phyloP scores from a whole-genome alignment of 2,797 vertebrate genomes.

The Melanotaenia boesemani region DNA sequence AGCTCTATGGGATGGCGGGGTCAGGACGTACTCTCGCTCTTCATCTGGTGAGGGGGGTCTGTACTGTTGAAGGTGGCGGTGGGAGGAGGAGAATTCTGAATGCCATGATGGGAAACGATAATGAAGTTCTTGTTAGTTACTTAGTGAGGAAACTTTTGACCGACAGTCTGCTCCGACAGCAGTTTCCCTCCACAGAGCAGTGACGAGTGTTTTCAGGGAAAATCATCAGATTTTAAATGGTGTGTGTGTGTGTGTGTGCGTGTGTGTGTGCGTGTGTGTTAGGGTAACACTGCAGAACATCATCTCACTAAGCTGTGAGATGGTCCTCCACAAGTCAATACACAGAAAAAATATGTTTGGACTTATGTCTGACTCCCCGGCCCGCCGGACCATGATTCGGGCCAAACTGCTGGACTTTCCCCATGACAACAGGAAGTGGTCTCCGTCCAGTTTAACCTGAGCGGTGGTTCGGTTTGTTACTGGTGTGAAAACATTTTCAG shows the following conservation, averaged over 20 bases:
- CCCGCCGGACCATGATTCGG: too few relatives aligned
- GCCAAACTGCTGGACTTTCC: too few relatives aligned
- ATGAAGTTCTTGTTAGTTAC: constrained; percentile 8
- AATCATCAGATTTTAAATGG: constrained; percentile 12
- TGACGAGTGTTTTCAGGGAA: constrained; percentile 2
- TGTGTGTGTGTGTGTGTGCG: constrained; percentile 29
- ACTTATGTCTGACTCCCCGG: not conserved
- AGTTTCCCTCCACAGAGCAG: not conserved
- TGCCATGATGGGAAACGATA: constrained; percentile 34
- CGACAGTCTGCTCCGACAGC: not conserved
- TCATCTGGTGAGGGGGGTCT: constrained; percentile 75
- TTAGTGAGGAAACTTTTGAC: constrained; percentile 6
- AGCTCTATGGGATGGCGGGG: constrained; percentile 34
- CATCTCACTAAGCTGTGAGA: constrained; percentile 58
- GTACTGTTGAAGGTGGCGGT: constrained; percentile 35
- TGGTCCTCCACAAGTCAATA: constrained; percentile 2
- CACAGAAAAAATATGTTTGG: constrained; percentile 10
- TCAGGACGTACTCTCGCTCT: constrained; percentile 68
- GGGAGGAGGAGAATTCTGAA: constrained; percentile 14
- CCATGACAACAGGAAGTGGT: too few relatives aligned
- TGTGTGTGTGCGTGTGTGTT: constrained; percentile 24
- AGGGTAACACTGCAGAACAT: constrained; percentile 52
- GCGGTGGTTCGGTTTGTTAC: too few relatives aligned
- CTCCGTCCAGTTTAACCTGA: too few relatives aligned
- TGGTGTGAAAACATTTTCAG: too few relatives aligned